A percentile compares a stretch with the other conserved stretches of the same genome.
Conservation (phyloP, 2,888 invertebrate genomes). For the Nasonia oneida region DNA sequence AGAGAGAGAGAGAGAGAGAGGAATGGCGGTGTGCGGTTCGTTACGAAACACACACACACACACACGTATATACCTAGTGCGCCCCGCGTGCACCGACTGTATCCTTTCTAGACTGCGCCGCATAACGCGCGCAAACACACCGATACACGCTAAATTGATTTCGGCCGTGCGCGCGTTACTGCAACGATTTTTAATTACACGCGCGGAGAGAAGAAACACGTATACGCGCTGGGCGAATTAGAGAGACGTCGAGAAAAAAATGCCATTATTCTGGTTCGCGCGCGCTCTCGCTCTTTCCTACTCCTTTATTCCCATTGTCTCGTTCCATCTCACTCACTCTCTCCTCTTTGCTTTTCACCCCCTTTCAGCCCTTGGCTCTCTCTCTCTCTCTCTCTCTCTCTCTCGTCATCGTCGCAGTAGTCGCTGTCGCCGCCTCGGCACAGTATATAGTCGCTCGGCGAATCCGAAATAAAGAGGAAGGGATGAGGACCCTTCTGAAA, state of each 20-base stretch:
- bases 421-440: background rate
- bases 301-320: conserved; percentile 45
- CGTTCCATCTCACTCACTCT: conserved; percentile 1
- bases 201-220: conserved; percentile 27
- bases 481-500: conserved; percentile 56
- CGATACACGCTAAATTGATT: conserved; percentile 18
- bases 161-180: conserved; percentile 12
- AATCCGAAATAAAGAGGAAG: conserved; percentile 50
- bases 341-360: conserved; percentile 42
- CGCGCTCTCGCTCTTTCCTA: conserved; percentile 28
- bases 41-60: conserved; percentile 7
- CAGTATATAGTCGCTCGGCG: conserved; percentile 30
- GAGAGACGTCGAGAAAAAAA: conserved; percentile 58
- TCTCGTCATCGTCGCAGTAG: conserved; percentile 23
- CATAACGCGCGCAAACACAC: background rate
- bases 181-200: conserved; percentile 52
- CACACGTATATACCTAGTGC: background rate
- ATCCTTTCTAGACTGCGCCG: background rate
- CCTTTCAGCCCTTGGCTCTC: conserved; percentile 16
- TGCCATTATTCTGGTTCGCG: conserved; percentile 51
- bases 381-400: background rate
- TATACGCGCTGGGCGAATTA: conserved; percentile 57
- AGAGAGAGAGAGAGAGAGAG: background rate
- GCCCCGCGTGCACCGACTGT: background rate
- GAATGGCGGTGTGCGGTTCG: conserved; percentile 5